A percentile compares a stretch with the other conserved stretches of the same genome.
These are phyloP conservation scores for Umimayanthus kanabou DNA, from an alignment of 92 coral and sea anemone species.

Conservation along the genomic window DNA sequence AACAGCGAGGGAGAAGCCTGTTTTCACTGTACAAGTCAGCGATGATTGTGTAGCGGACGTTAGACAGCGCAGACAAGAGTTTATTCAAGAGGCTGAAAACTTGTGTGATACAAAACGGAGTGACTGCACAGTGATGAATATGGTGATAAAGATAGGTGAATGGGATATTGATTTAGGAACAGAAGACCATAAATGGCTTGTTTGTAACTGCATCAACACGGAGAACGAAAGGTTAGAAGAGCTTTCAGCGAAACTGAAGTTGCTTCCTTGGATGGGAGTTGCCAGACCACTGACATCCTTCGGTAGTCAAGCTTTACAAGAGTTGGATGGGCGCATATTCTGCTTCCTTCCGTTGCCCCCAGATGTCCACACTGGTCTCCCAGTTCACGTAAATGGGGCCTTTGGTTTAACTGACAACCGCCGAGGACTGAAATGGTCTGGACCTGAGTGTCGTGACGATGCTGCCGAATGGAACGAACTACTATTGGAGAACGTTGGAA, in stretches of 20 bases:
- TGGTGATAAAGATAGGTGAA: not conserved
- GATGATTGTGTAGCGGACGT: slow-evolving; percentile 38
- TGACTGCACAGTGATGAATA: not conserved
- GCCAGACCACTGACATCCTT: slow-evolving; percentile 21
- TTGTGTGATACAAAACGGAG: slow-evolving; percentile 26
- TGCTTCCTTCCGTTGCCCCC: slow-evolving; percentile 48
- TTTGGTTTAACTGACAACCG: slow-evolving; percentile 52
- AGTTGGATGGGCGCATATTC: slow-evolving; percentile 36
- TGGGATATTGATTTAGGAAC: not conserved
- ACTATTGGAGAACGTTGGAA: slow-evolving; percentile 39
- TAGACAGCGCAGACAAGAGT: slow-evolving; percentile 26
- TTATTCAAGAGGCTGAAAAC: slow-evolving; percentile 20
- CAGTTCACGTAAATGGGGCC: slow-evolving; percentile 46
- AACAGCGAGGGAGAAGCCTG: not conserved
- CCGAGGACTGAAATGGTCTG: slow-evolving; percentile 48
- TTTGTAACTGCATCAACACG: slow-evolving; percentile 37
- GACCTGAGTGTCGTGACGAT: slow-evolving; percentile 44
- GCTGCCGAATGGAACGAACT: slow-evolving; percentile 59
- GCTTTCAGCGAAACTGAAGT: slow-evolving; percentile 9
- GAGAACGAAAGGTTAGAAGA: slow-evolving; percentile 26
- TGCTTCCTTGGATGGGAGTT: slow-evolving; percentile 50
- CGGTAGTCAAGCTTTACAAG: slow-evolving; percentile 3
- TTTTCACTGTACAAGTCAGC: slow-evolving; percentile 46
- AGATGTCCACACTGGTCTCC: slow-evolving; percentile 49
- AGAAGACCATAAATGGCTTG: slow-evolving; percentile 15